Base-by-base conservation (phyloP, 2,797 vertebrate genomes). In the Gastrophryne carolinensis region DNA sequence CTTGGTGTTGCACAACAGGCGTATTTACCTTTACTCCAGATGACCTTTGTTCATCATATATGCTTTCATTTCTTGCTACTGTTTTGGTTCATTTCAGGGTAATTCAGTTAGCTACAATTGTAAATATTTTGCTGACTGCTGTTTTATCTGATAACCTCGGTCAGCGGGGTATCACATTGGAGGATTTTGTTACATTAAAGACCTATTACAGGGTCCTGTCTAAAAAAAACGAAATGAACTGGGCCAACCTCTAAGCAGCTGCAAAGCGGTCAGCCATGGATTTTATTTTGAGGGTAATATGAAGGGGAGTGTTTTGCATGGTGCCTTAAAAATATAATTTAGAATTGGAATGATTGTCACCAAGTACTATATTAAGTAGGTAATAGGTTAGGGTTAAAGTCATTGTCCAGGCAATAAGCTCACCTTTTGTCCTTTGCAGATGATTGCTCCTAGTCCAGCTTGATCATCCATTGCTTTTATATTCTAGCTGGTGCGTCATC, bases 1-100 rank as follows among this genome's bases (percentile, higher is more conserved):
- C 63, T 50, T 37, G 15, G 50, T 26, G 21, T 34, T 52, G 8
- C 8, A 7, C 9, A 19, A 53, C 26, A 24, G 34, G n/a, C 24
- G 26, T 47, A 35, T 54, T 56, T 41, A 60, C 64, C 41, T 37
- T 44, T 68, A 61, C 56, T 61, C 49, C 60, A 10, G 19, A 27
- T 35, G 60, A 64, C 57, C 67, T 56, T 24, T 13, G 34, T 5
- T 70, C 54, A 34, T 56, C 30, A 56, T 8, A 39, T 24, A 21
- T 13, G 17, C 5, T 47, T 56, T 35, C 13, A 11, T 32, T 49
- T 15, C n/a, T 15, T 67, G 57, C 21, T 56, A 27, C 29, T 70
- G 26, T 63, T 56, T 63, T 29, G 54, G 19, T 73, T 26, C 37
- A 13, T 24, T 26, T 66, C 19, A 9, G 23, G 17, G 1, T 30